Conservation (phyloP, 2,888 invertebrate species). For the Melieria picta region DNA sequence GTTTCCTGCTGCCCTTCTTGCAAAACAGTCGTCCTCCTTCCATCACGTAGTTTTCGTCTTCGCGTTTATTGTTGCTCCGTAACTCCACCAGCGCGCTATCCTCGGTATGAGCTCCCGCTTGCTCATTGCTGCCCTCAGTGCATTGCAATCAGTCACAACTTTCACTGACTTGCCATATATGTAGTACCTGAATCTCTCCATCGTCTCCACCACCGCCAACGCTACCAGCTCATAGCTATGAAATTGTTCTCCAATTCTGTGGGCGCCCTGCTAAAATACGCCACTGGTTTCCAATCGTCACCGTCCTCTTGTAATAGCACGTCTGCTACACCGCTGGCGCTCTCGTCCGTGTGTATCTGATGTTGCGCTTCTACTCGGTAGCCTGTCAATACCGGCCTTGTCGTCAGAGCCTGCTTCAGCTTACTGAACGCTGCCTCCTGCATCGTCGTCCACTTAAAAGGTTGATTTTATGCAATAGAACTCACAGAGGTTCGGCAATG, state of each 20-base stretch:
- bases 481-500: constrained; percentile 31
- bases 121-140: constrained; percentile 35
- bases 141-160: constrained; percentile 38
- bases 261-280: constrained; percentile 5
- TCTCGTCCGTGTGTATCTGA: constrained; percentile 38
- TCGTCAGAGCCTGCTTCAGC: constrained; percentile 19
- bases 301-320: constrained; percentile 34
- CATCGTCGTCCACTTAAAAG: not conserved
- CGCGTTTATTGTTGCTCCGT: not conserved
- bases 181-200: constrained; percentile 37
- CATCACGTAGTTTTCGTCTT: constrained; percentile 3
- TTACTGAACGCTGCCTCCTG: constrained; percentile 29
- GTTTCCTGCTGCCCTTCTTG: not conserved
- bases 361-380: constrained; percentile 34
- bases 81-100: constrained; percentile 34
- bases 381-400: constrained; percentile 24
- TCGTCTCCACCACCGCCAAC: constrained; percentile 38
- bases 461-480: constrained; percentile 19
- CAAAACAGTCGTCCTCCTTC: constrained; percentile 19
- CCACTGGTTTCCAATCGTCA: constrained; percentile 23
- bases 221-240: constrained; percentile 55
- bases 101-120: constrained; percentile 45
- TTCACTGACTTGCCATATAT: constrained; percentile 32
- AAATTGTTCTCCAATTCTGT: constrained; percentile 38
- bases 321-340: constrained; percentile 30